Base-by-base conservation (phyloP, 1,140 invertebrate species). In the Yoshiicerus persimilis region DNA sequence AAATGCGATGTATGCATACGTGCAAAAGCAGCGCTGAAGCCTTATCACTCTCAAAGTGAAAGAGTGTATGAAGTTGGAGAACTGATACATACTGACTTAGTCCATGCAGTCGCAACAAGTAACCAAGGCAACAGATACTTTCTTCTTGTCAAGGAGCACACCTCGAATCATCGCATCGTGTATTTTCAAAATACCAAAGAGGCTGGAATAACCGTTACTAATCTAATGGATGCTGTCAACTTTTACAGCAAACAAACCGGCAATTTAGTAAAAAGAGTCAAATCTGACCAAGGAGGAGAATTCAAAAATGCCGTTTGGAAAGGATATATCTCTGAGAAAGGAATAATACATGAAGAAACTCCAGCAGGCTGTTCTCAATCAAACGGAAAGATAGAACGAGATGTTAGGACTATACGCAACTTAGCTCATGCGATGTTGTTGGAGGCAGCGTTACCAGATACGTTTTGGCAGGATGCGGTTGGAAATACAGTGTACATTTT, bases 381-480 rank as follows among this genome's bases (percentile, higher is more conserved):
- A 88, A 93, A 94, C 91, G 93, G 93, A 16, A 89, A 91, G 34
- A 91, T 92, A 13, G 93, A 93, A 91, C 87, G 92, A 77, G 90
- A 90, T 25, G 93, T 93, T 86, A 83, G 93, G 23, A 93, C 91
- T 9, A 86, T 93, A 11, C 85, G 92, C 3, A 92, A 93, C 30
- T 91, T 89, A 87, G 92, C 92, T 38, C 90, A 92, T 89, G 90
- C 91, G 83, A 88, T 93, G 90, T 34, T 94, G 88, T 86, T 39
- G 27, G 91, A 93, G 89, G 90, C 90, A 41, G 70, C 90, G 10
- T 39, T 93, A 20, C 41, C 88, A 13, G 90, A 90, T 39, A 84
- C 30, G 66, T 92, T 92, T 90, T 93, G 92, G 93, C 92, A 92
- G 10, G 92, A 93, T 89, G 92, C 93, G 34, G 90, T 92, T 0